Evolutionary conservation across 1,140 invertebrate species (phyloP).

Genomic region (Drosophila sproati): DNA sequence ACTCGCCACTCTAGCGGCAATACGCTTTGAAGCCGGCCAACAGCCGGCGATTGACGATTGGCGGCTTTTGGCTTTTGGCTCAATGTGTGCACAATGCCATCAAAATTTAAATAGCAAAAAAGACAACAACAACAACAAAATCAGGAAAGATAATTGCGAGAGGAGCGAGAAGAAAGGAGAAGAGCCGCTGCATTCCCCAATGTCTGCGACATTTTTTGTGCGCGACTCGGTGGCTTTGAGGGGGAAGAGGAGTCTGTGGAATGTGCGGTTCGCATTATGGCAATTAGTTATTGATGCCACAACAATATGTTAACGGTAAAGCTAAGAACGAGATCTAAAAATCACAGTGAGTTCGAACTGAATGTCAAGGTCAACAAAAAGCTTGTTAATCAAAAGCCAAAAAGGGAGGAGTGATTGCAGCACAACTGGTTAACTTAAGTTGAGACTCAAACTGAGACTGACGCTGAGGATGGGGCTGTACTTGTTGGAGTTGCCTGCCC

Average conservation of each 20-base stretch:
- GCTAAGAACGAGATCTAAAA: constrained; percentile 7
- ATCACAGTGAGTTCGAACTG: constrained; percentile 2
- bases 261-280: constrained; percentile 51
- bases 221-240: not conserved
- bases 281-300: constrained; percentile 65
- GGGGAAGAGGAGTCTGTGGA: constrained; percentile 32
- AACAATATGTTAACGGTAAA: constrained; percentile 42
- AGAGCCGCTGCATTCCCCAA: constrained; percentile 59
- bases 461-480: not conserved
- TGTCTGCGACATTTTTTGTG: constrained; percentile 77
- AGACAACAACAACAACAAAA: constrained; percentile 2
- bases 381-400: constrained; percentile 20
- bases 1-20: constrained; percentile 35
- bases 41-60: constrained; percentile 33
- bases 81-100: constrained; percentile 77
- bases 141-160: constrained; percentile 8
- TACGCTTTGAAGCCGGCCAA: constrained; percentile 59
- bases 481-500: not conserved
- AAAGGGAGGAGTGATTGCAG: not conserved
- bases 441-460: not conserved
- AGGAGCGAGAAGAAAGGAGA: not conserved
- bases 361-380: constrained; percentile 45
- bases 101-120: constrained; percentile 79
- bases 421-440: not conserved
- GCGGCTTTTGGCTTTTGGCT: constrained; percentile 35